Evolutionary conservation across 2,888 invertebrate species (phyloP), one percentile per base, ranked within the genome.

Genomic region (Idaea aversata): DNA sequence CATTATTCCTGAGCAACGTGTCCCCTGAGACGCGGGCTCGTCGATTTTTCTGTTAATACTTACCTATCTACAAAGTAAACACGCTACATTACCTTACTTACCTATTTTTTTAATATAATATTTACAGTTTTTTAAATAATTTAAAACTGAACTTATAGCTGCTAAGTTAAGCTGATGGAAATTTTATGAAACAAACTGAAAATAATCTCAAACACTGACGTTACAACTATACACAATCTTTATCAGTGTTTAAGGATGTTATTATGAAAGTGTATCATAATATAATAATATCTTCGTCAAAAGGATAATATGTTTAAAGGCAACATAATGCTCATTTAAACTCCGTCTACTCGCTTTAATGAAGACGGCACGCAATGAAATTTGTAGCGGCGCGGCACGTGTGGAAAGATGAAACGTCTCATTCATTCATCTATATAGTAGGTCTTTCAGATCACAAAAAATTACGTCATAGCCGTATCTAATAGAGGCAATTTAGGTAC

Each of bases 281-380:
- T 47, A 5, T 47, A 47, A 47, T 47, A 47, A 47, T 10, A 47
- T 47, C 47, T 47, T 47, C 47, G 47, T 47, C 47, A 47, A 47
- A 47, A 7, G 47, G 47, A 47, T 47, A 25, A 25, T 3, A 47
- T 47, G 47, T 47, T 47, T 13, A 13, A 47, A 47, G 47, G 13
- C 2, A 47, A 47, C 3, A 13, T 47, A 69, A 62, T 70, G 69
- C 66, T 67, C 68, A 74, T 77, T 80, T 79, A 81, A 83, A 86
- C 81, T 82, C 83, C 84, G 83, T 81, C 84, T 79, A 77, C 80
- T 80, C 66, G 70, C 80, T 80, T 83, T 86, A 86, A 87, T 87
- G 85, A 87, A 87, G 85, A 84, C 76, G 77, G 70, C 75, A 79
- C 77, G 84, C 82, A 84, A 85, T 87, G 84, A 85, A 86, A 82